Evolutionary conservation across 2,113 vertebrate genomes (phyloP), one percentile per base, ranked within the genome.

Genomic region (Albula goreensis): DNA sequence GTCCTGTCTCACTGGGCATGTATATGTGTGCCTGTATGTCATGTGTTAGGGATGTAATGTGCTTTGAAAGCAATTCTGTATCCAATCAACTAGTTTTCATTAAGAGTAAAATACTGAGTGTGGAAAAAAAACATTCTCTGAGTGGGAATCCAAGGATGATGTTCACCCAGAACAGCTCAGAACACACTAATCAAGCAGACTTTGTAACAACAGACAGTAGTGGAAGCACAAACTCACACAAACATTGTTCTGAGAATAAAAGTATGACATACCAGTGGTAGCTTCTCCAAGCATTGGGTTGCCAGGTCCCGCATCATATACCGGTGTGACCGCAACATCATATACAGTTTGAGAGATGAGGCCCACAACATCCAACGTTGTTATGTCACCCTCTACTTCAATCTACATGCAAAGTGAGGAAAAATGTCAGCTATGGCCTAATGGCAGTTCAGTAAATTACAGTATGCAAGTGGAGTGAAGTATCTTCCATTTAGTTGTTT

Each of bases 321-420:
- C 78, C 0, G 98, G 97, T 31, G 95, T 96, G 53, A 99, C 95
- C 0, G 94, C 95, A 57, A 98, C 89, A 0, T 96, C 94, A 81
- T 99, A 99, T 52, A 95, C 93, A 0, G 96, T 97, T 93, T 97
- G 97, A 7, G 98, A 99, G 50, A 93, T 89, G 57, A 99, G 97
- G 84, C 94, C 92, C 83, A 88, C 86, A 83, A 99, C 95, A 56
- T 88, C 87, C 9, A 91, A 88, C 8, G 91, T 96, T n/a, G 95
- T 96, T 89, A 93, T 88, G 70, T 95, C 96, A 19, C 95, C 96
- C 13, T 92, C 92, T 0, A 98, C 95, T 82, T 98, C 97, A 51
- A 95, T 88, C 98, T 99, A 87, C 2, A 87, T 90, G 82, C 41
- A 88, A 83, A 25, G 80, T 53, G 80, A 57, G n/a, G 81, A 13